These are phyloP conservation scores for Philaethria dido DNA, from an alignment of 2,888 invertebrate species.

Conservation along the genomic window DNA sequence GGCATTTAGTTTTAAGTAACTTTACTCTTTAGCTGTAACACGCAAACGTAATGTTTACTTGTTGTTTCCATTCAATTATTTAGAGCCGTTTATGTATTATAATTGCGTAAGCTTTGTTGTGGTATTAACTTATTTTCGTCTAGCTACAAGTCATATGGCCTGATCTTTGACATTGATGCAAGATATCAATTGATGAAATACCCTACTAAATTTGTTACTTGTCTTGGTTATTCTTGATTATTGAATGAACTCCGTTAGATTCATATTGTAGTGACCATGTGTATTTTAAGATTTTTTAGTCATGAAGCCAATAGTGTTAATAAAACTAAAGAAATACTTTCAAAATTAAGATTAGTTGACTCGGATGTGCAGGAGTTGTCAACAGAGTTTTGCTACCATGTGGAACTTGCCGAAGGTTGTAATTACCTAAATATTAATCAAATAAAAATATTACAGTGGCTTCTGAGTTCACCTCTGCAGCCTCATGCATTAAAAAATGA, in stretches of 20 bases:
- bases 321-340: slow-evolving; percentile 83
- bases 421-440: slow-evolving; percentile 84
- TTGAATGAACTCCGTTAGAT: slow-evolving; percentile 25
- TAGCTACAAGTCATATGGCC: slow-evolving; percentile 50
- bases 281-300: slow-evolving; percentile 85
- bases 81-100: slow-evolving; percentile 35
- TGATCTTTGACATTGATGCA: slow-evolving; percentile 81
- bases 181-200: slow-evolving; percentile 51
- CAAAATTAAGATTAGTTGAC: slow-evolving; percentile 79
- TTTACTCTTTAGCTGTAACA: not conserved
- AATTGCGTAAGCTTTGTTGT: slow-evolving; percentile 74
- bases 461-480: slow-evolving; percentile 88
- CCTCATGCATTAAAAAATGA: slow-evolving; percentile 82
- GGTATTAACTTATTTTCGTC: slow-evolving; percentile 65
- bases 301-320: slow-evolving; percentile 85
- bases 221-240: slow-evolving; percentile 25
- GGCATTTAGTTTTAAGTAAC: not conserved
- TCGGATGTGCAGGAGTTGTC: slow-evolving; percentile 79
- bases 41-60: slow-evolving; percentile 13
- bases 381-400: slow-evolving; percentile 92
- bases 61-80: slow-evolving; percentile 5
- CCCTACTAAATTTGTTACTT: slow-evolving; percentile 16
- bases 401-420: slow-evolving; percentile 83
- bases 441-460: slow-evolving; percentile 88
- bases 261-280: slow-evolving; percentile 61